Evolutionary conservation across 2,888 invertebrate species (phyloP).

Genomic region (Platycnemis pennipes): DNA sequence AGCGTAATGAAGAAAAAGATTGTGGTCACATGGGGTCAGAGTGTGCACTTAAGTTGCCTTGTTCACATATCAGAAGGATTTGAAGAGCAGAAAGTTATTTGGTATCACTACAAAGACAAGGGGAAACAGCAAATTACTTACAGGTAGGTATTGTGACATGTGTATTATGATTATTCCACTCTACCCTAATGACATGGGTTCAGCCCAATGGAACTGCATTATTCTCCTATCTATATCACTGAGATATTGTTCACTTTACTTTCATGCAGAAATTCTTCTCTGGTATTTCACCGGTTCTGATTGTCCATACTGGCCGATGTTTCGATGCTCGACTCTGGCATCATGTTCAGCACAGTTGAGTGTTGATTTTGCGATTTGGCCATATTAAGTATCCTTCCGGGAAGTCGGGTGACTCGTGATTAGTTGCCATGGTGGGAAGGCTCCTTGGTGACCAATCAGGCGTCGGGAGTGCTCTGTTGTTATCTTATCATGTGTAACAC

Average conservation of each 20-base stretch:
- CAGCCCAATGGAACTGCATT: background rate
- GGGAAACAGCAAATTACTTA: conserved; percentile 82
- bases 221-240: background rate
- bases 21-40: conserved; percentile 84
- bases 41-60: conserved; percentile 83
- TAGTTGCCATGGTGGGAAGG: too few species aligned
- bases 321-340: too few species aligned
- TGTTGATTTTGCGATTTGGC: too few species aligned
- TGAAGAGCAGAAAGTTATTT: conserved; percentile 80
- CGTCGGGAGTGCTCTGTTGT: too few species aligned
- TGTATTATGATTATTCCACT: background rate
- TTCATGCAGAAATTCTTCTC: too few species aligned
- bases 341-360: too few species aligned
- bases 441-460: too few species aligned
- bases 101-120: conserved; percentile 82
- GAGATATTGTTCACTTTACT: background rate
- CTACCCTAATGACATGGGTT: background rate
- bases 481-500: too few species aligned
- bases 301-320: too few species aligned
- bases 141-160: conserved; percentile 78
- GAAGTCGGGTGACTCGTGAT: too few species aligned
- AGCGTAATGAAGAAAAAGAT: conserved; percentile 82
- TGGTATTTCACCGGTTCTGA: too few species aligned
- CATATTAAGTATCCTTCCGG: too few species aligned
- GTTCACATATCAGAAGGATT: conserved; percentile 81